Evolutionary conservation across 2,113 vertebrate species (phyloP).

Genomic region (Calonectris borealis): DNA sequence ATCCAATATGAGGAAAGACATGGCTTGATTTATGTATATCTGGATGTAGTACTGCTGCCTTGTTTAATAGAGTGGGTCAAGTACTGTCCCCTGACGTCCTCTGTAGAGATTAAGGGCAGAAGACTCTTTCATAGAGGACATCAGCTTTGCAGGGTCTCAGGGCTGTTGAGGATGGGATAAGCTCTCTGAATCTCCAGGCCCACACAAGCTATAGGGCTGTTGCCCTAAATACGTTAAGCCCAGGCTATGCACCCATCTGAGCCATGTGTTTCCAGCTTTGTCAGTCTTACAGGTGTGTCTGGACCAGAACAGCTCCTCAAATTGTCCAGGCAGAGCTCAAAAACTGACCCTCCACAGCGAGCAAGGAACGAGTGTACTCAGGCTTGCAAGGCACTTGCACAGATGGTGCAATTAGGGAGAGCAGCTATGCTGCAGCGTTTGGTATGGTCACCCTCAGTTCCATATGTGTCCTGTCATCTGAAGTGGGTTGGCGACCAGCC

Average conservation of each 20-base stretch:
- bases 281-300: not conserved
- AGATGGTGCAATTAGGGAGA: conserved; percentile 36
- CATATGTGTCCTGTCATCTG: conserved; percentile 6
- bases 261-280: not conserved
- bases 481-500: not conserved
- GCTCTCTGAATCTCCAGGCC: not conserved
- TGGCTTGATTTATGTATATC: not conserved
- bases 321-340: not conserved
- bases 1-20: not conserved
- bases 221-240: not conserved
- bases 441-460: conserved; percentile 7
- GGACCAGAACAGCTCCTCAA: not conserved
- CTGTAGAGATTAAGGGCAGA: not conserved
- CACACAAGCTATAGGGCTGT: not conserved
- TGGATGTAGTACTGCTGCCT: not conserved
- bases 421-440: not conserved
- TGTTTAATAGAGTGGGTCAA: not conserved
- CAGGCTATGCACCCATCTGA: not conserved
- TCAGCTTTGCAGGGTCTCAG: not conserved
- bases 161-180: not conserved
- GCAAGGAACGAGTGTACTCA: not conserved
- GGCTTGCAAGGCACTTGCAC: not conserved
- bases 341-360: not conserved
- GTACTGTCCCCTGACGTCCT: not conserved
- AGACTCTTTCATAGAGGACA: not conserved